Conservation (phyloP, 2,113 vertebrate species). For the Poeciliopsis occidentalis region DNA sequence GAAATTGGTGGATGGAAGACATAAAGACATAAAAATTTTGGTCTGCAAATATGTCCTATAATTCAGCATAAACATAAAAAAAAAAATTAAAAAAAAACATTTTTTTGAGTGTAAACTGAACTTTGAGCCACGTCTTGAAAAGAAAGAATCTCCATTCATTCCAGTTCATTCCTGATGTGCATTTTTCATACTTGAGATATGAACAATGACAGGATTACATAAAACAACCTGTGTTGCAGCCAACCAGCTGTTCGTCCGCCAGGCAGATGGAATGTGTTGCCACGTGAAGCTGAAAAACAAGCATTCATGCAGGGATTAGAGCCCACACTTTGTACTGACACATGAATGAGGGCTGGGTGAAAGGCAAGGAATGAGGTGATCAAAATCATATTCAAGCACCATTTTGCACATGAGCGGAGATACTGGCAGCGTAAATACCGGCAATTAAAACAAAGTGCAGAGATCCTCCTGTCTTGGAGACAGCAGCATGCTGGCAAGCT, state of each 20-base stretch:
- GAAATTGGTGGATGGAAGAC: no score
- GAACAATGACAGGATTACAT: slow-evolving; percentile 59
- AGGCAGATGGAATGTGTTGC: slow-evolving; percentile 60
- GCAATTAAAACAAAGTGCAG: slow-evolving; percentile 69
- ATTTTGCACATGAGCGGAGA: slow-evolving; percentile 71
- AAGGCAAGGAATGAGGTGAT: slow-evolving; percentile 66
- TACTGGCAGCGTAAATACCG: slow-evolving; percentile 64
- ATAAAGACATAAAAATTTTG: no score
- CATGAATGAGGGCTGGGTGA: slow-evolving; percentile 67
- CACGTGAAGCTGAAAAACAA: slow-evolving; percentile 59
- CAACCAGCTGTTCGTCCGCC: slow-evolving; percentile 61
- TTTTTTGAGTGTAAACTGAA: neutral
- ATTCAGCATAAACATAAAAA: no score
- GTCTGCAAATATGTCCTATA: no score
- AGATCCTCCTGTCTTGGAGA: slow-evolving; percentile 56
- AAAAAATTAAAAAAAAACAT: no score
- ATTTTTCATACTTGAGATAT: slow-evolving; percentile 34
- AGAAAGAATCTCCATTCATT: slow-evolving; percentile 3
- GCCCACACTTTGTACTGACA: slow-evolving; percentile 72
- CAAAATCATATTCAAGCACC: slow-evolving; percentile 67
- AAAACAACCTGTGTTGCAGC: slow-evolving; percentile 36
- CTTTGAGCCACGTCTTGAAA: neutral
- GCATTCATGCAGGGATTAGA: slow-evolving; percentile 70
- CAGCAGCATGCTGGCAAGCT: slow-evolving; percentile 54
- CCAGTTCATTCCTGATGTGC: slow-evolving; percentile 15